Percentiles rank a stretch among this genome's conserved stretches.
Conservation (phyloP, 2,113 vertebrate genomes). For the Lonchura striata region DNA sequence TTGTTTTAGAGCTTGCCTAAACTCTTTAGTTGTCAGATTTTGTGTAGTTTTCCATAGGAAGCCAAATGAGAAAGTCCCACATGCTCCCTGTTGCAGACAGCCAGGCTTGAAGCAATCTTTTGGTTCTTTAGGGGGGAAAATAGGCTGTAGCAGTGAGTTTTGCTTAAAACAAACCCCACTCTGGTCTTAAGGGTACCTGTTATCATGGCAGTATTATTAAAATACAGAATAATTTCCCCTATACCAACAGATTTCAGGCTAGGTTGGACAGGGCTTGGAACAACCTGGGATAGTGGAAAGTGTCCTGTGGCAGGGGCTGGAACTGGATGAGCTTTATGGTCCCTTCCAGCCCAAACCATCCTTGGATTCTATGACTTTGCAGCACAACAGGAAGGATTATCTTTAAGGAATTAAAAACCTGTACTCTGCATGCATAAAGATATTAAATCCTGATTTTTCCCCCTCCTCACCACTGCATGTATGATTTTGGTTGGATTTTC, state of each 20-base stretch:
- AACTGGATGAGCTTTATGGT: neutral
- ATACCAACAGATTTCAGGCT: neutral
- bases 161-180: neutral
- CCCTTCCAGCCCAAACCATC: neutral
- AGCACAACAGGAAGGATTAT: neutral
- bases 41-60: rapidly evolving
- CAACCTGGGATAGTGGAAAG: neutral
- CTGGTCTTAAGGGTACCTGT: neutral
- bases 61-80: neutral
- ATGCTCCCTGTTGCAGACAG: neutral
- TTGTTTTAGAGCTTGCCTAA: neutral
- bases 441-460: neutral
- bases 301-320: neutral
- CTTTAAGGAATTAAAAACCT: neutral
- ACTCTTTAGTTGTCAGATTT: neutral
- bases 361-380: neutral
- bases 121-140: neutral
- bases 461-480: rapidly evolving
- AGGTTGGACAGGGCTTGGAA: neutral
- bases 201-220: neutral
- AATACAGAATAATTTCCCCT: neutral
- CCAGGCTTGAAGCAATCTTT: neutral
- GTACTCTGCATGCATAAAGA: neutral
- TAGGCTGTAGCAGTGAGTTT: neutral
- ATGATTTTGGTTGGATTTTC: neutral